Evolutionary conservation across 2,888 invertebrate species (phyloP).

Genomic region (Malthinus flaveolus): DNA sequence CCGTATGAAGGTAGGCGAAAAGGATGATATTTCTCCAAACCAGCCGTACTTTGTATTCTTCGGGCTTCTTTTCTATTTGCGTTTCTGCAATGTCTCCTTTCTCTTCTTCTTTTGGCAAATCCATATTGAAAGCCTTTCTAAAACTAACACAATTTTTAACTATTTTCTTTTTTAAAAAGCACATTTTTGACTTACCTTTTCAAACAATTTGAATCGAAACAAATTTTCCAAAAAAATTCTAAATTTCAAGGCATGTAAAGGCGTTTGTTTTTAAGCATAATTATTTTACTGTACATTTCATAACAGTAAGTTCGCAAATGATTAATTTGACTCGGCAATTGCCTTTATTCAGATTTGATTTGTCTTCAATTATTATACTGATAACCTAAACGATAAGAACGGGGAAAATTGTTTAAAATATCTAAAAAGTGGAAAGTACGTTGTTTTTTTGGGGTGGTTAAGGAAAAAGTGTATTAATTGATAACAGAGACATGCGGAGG

Average conservation of each 20-base stretch:
- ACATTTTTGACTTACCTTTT: background rate
- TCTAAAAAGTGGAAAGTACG: too few relatives aligned
- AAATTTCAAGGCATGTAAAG: background rate
- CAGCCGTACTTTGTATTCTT: conserved; percentile 61
- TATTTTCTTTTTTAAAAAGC: background rate
- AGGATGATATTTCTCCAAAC: conserved; percentile 86
- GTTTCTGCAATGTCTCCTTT: background rate
- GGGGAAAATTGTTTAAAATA: too few relatives aligned
- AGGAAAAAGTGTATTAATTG: too few relatives aligned
- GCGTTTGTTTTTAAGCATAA: background rate
- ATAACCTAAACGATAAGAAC: too few relatives aligned
- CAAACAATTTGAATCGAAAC: background rate
- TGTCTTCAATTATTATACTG: too few relatives aligned
- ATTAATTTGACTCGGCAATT: too few relatives aligned
- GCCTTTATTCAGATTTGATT: too few relatives aligned
- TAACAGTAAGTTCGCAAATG: too few relatives aligned
- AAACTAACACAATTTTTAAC: background rate
- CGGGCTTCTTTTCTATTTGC: conserved; percentile 46
- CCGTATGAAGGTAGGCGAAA: conserved; percentile 75
- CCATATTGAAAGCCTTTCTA: background rate
- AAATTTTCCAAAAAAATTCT: background rate
- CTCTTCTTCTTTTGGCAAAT: background rate
- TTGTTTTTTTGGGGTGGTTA: too few relatives aligned
- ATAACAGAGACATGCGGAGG: too few relatives aligned
- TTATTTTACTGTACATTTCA: background rate